Evolutionary conservation across 1,140 invertebrate genomes (phyloP), one percentile per base, ranked within the genome.

Genomic region (Mycetomoellerius zeteki): DNA sequence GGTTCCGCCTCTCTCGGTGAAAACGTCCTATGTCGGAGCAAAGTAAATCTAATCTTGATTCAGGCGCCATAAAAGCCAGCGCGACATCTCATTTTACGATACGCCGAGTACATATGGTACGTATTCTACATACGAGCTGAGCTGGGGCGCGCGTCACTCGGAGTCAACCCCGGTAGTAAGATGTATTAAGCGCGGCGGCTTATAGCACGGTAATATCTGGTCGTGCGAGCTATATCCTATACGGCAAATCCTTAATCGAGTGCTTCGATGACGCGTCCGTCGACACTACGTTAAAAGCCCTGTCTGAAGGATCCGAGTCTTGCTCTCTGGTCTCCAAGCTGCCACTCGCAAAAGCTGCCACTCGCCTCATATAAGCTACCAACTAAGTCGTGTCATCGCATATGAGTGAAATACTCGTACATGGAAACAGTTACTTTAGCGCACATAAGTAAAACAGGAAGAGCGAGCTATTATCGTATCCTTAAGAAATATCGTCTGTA

Each of bases 41-140:
- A 94, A 93, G 93, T 94, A 94, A 94, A 94, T 94, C 92, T 94
- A 94, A 94, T 94, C 93, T 93, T 93, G 92, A 94, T 94, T 93
- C 93, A 90, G 90, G 73, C 87, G 89, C 84, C 89, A 94, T 94
- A 94, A 94, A 94, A 94, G 91, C 89, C 86, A 86, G 86, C 77
- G 90, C 91, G 92, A 93, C 92, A 92, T 94, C 92, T 94, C 93
- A 94, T 94, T 94, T 94, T 93, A 94, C 92, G 93, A 93, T 93
- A 93, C 92, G 88, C 88, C 86, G 90, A 76, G 76, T 94, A 93
- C 90, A 89, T 92, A 92, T 89, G 88, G 76, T 33, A 81, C 84
- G 78, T 90, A 89, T 56, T 71, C 73, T 64, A 65, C 73, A 67
- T 89, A 88, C 43, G 47, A 43, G 58, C 54, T 21, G 60, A 27